Conservation (phyloP, 1,140 invertebrate species). For the Macrobrachium nipponense region DNA sequence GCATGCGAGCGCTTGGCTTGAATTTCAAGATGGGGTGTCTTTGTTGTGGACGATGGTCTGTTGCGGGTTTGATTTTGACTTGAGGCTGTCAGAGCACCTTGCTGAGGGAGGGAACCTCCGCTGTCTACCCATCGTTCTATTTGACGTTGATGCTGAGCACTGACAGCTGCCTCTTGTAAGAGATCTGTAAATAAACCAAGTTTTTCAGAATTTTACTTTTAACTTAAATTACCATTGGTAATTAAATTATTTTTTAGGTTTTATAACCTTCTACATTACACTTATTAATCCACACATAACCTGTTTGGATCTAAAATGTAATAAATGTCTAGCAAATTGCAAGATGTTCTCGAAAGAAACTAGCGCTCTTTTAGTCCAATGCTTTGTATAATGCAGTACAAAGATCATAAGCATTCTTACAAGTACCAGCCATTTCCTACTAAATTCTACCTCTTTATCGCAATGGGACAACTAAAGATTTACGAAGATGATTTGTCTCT, state of each 20-base stretch:
- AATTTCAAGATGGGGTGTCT: background rate
- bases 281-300: no score
- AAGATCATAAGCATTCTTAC: no score
- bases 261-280: no score
- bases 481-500: no score
- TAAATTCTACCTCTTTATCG: no score
- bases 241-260: background rate
- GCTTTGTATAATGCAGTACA: no score
- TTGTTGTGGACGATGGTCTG: background rate
- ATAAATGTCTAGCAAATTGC: no score
- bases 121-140: conserved; percentile 46
- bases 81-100: conserved; percentile 20
- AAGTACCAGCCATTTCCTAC: no score
- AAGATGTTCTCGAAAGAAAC: no score
- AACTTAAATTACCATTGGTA: background rate
- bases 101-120: conserved; percentile 32
- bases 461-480: no score
- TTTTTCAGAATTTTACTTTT: background rate
- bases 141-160: conserved; percentile 39
- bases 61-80: conserved; percentile 14
- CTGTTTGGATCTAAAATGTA: no score
- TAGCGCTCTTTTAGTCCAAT: no score
- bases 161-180: conserved; percentile 46
- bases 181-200: conserved; percentile 16
- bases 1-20: conserved; percentile 43